Conservation (phyloP, 2,113 vertebrate species). For the Micronycteris hirsuta region DNA sequence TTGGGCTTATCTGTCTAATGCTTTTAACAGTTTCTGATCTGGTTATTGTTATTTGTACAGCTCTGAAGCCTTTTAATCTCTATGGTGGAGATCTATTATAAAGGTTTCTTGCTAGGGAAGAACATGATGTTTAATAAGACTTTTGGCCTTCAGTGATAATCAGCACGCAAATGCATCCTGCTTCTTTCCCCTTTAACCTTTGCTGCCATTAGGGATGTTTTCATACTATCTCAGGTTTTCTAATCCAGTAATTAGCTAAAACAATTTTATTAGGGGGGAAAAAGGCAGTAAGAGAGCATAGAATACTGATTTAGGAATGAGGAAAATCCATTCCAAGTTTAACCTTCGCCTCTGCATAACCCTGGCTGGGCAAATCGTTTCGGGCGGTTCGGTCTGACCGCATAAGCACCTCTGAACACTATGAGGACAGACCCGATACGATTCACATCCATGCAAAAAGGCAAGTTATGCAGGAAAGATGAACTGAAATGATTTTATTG, state of each 20-base stretch:
- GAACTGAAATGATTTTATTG: background rate
- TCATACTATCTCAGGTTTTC: background rate
- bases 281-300: background rate
- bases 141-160: constrained; percentile 19
- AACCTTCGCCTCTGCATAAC: background rate
- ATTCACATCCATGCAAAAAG: background rate
- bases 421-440: background rate
- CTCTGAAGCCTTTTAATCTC: constrained; percentile 56
- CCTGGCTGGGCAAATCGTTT: background rate
- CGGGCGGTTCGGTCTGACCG: background rate
- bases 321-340: background rate
- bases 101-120: constrained; percentile 36
- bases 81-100: constrained; percentile 32
- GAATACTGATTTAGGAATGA: background rate
- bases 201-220: constrained; percentile 24
- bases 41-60: constrained; percentile 56
- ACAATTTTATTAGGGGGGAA: background rate
- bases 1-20: constrained; percentile 61
- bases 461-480: background rate
- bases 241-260: constrained; percentile 41
- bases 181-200: background rate
- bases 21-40: constrained; percentile 64
- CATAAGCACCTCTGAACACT: background rate
- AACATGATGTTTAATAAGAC: constrained; percentile 27
- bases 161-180: constrained; percentile 10